Conservation (phyloP, 2,888 invertebrate genomes). For the Invenusta paracnida region DNA sequence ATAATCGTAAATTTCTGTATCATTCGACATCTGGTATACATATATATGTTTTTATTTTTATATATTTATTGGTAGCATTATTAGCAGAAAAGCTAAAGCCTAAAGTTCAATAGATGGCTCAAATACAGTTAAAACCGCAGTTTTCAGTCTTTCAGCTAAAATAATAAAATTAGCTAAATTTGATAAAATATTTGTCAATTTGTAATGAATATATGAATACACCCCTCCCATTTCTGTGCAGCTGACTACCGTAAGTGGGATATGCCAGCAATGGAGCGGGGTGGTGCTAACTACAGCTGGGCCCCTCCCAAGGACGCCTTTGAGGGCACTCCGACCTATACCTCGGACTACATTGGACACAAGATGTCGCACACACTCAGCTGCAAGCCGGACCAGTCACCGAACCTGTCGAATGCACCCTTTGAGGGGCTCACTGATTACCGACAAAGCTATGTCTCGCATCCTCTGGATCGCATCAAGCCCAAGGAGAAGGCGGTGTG, state of each 20-base stretch:
- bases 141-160: too few species aligned
- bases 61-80: too few species aligned
- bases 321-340: conserved; percentile 56
- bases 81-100: too few species aligned
- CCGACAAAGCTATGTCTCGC: conserved; percentile 54
- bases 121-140: too few species aligned
- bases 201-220: too few species aligned
- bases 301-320: conserved; percentile 54
- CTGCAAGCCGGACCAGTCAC: conserved; percentile 54
- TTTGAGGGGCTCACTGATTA: conserved; percentile 57
- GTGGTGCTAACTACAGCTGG: conserved; percentile 48
- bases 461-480: conserved; percentile 50
- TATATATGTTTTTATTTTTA: too few species aligned
- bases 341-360: conserved; percentile 53
- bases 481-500: conserved; percentile 40
- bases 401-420: conserved; percentile 53
- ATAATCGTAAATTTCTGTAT: too few species aligned
- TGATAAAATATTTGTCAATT: too few species aligned
- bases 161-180: too few species aligned
- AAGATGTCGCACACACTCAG: conserved; percentile 50
- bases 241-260: conserved; percentile 58
- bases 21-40: too few species aligned
- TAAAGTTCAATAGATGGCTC: too few species aligned
- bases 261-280: conserved; percentile 47
- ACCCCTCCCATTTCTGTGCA: too few species aligned